phyloP scores from a whole-genome alignment of 2,113 vertebrate genomes.

The Lasiurus borealis region DNA sequence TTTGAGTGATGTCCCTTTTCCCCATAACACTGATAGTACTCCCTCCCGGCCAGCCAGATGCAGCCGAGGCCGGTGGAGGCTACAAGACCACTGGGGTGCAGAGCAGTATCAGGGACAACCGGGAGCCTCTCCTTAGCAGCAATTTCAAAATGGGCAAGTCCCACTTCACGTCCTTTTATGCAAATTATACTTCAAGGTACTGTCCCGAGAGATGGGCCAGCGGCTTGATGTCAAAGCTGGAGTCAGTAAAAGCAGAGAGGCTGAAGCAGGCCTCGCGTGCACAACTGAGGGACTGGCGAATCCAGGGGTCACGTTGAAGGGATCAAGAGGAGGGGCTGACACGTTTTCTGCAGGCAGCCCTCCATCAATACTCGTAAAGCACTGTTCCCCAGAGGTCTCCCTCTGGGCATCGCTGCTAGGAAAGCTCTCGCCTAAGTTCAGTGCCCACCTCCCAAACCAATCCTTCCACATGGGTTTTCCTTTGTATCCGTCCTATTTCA shows the following conservation, averaged over 20 bases:
- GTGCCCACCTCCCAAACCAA: neutral
- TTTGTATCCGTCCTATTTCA: neutral
- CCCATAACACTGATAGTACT: neutral
- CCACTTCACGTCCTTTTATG: neutral
- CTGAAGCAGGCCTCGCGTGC: neutral
- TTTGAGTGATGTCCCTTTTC: neutral
- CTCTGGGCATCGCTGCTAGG: neutral
- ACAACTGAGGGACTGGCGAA: neutral
- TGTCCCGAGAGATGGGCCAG: too few relatives aligned
- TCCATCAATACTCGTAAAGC: neutral
- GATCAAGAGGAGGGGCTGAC: neutral
- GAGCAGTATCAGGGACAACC: neutral
- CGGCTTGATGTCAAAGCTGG: neutral
- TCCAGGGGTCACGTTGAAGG: neutral
- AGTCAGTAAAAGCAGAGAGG: conserved; percentile 12
- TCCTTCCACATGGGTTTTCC: neutral
- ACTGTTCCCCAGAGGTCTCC: neutral
- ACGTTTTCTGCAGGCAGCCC: neutral
- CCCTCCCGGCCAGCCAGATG: neutral
- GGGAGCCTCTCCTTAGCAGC: neutral
- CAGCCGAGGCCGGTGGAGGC: neutral
- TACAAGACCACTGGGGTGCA: neutral
- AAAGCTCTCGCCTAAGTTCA: neutral
- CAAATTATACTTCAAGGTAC: conserved; percentile 19
- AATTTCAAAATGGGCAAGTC: neutral